Evolutionary conservation across 2,797 vertebrate species (phyloP), one percentile per base, ranked within the genome.

Genomic region (Petrocephalus schoutedeni): DNA sequence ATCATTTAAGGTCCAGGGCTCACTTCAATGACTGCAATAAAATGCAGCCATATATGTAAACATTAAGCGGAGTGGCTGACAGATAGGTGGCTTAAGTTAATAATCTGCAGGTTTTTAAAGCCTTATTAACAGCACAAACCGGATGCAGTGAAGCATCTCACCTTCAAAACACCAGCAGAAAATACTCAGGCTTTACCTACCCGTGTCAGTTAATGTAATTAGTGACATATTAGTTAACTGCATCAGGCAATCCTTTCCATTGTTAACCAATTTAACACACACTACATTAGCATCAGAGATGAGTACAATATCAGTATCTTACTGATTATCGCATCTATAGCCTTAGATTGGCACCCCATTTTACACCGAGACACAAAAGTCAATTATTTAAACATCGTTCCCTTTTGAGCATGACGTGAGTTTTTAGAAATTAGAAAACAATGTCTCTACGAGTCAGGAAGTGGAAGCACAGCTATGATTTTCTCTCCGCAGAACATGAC

Each of bases 391-490:
- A 86, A 59, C 36, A n/a, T 16, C 6, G 23, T 56, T 36, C 83
- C 54, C 83, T 57, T 56, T 85, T 56, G 53, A 16, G 23, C 83
- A 5, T 85, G 74, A 49, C 16, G 45, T n/a, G 74, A n/a, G 19
- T 49, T 41, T 80, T 80, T 49, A 80, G 74, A 80, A 80, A 80
- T 80, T 80, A 21, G 41, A 80, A 49, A 53, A 54, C 51, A 53
- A 84, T 23, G 45, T 84, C 45, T 84, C 82, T 84, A 21, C 82
- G 14, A 84, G 82, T 84, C 82, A 80, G 45, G 82, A 56, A 84
- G 21, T 53, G 28, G 85, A 61, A 7, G 16, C 36, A 45, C 56
- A 45, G 85, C 28, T 41, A 45, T 86, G 85, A 59, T 86, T 86
- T 86, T 59, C 23, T 41, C 57, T 59, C 85, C 16, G 14, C 28